phyloP scores from a whole-genome alignment of 2,113 vertebrate species.

The Cyphomyrus plagiostoma region DNA sequence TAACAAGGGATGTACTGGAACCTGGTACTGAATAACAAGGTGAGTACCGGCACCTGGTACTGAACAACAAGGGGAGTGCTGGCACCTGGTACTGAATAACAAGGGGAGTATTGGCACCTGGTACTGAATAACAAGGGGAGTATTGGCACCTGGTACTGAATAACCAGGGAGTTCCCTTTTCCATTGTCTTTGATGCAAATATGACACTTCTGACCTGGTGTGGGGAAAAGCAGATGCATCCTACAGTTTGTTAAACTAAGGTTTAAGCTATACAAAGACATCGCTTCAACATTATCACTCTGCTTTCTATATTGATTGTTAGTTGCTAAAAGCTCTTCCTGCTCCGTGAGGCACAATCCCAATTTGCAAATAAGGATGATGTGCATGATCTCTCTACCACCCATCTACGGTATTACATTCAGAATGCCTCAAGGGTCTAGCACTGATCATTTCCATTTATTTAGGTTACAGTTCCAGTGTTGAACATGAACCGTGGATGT shows the following conservation, averaged over 20 bases:
- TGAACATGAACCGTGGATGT: background rate
- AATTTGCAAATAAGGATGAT: background rate
- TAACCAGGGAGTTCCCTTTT: too few species aligned
- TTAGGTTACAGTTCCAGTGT: slow-evolving; percentile 7
- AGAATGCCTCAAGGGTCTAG: background rate
- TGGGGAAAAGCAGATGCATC: background rate
- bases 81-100: background rate
- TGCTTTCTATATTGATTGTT: background rate
- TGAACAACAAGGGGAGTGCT: too few species aligned
- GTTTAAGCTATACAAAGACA: background rate
- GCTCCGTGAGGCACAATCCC: background rate
- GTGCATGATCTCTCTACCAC: background rate
- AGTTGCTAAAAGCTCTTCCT: background rate
- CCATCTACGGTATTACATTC: background rate
- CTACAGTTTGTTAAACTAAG: background rate
- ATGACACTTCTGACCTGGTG: background rate
- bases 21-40: too few species aligned
- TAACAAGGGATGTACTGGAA: background rate
- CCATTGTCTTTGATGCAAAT: background rate
- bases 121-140: too few species aligned
- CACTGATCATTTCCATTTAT: background rate
- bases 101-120: too few species aligned
- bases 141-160: too few species aligned
- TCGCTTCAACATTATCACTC: background rate
- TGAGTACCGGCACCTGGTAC: too few species aligned